Evolutionary conservation across 92 coral and sea anemone genomes (phyloP).

Genomic region (Paragorgia papillata): DNA sequence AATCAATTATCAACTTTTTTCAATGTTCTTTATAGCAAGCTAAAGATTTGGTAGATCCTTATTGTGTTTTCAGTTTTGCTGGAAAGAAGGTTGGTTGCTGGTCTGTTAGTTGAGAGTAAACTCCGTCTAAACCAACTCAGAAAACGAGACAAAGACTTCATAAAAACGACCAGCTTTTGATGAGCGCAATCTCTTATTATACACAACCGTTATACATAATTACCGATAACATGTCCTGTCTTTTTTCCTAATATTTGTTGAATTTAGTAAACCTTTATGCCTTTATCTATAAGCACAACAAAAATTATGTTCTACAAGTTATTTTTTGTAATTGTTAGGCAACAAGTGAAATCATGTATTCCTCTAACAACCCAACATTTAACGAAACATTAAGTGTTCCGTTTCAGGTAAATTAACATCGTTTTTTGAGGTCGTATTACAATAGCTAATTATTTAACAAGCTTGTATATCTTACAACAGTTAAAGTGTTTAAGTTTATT

Average conservation of each 20-base stretch:
- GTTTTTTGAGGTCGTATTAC: not conserved
- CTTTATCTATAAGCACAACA: too few relatives aligned
- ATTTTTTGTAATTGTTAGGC: constrained; percentile 31
- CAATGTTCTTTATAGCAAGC: constrained; percentile 58
- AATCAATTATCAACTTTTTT: not conserved
- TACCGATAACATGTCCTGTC: too few relatives aligned
- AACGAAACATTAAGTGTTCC: constrained; percentile 65
- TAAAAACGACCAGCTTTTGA: too few relatives aligned
- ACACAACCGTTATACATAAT: too few relatives aligned
- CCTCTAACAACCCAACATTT: constrained; percentile 73
- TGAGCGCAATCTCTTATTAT: too few relatives aligned
- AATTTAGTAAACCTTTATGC: too few relatives aligned
- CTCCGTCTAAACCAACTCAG: too few relatives aligned
- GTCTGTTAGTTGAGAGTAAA: too few relatives aligned
- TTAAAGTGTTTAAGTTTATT: not conserved
- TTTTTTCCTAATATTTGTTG: too few relatives aligned
- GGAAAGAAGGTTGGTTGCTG: constrained; percentile 72
- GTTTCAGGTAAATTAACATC: constrained; percentile 60
- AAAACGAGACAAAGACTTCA: too few relatives aligned
- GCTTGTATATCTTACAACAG: too few relatives aligned
- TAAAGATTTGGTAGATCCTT: constrained; percentile 94
- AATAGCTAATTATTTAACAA: too few relatives aligned
- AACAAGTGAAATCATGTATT: constrained; percentile 51
- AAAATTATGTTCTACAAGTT: not conserved
- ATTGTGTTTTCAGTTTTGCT: constrained; percentile 74